These are phyloP conservation scores for Asteroscopus sphinx DNA, from an alignment of 2,888 invertebrate species.

Conservation along the genomic window DNA sequence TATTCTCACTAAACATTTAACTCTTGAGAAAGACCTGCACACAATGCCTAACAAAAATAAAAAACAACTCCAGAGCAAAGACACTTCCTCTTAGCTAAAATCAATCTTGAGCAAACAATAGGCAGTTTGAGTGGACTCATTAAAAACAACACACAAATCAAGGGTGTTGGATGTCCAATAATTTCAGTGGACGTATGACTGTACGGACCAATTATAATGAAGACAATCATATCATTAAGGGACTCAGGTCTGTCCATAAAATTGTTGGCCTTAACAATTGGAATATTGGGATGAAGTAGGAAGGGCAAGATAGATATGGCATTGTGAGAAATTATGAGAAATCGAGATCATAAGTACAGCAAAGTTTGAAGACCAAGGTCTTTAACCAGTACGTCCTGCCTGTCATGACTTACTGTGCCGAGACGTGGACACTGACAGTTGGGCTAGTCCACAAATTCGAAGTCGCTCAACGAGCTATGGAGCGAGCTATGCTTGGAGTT, in stretches of 20 bases:
- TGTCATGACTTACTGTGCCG: no score
- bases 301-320: slow-evolving; percentile 63
- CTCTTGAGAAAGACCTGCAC: no score
- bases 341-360: no score
- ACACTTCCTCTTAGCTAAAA: slow-evolving; percentile 36
- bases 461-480: no score
- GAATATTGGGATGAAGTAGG: slow-evolving; percentile 53
- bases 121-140: slow-evolving; percentile 68
- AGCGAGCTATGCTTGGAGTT: no score
- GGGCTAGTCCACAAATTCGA: no score
- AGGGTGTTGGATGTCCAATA: slow-evolving; percentile 70
- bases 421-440: no score
- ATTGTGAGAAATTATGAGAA: no score
- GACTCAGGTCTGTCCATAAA: slow-evolving; percentile 70
- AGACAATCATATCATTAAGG: slow-evolving; percentile 87
- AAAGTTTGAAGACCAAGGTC: no score
- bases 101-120: slow-evolving; percentile 65
- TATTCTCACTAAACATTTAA: no score
- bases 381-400: no score
- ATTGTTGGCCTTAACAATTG: slow-evolving; percentile 74
- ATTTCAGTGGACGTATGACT: slow-evolving; percentile 80
- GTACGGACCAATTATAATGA: slow-evolving; percentile 82
- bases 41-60: neutral
- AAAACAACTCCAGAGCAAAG: slow-evolving; percentile 20
- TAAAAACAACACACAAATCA: slow-evolving; percentile 76